Evolutionary conservation across 2,797 vertebrate genomes (phyloP).

Genomic region (Rhynchonycteris naso): DNA sequence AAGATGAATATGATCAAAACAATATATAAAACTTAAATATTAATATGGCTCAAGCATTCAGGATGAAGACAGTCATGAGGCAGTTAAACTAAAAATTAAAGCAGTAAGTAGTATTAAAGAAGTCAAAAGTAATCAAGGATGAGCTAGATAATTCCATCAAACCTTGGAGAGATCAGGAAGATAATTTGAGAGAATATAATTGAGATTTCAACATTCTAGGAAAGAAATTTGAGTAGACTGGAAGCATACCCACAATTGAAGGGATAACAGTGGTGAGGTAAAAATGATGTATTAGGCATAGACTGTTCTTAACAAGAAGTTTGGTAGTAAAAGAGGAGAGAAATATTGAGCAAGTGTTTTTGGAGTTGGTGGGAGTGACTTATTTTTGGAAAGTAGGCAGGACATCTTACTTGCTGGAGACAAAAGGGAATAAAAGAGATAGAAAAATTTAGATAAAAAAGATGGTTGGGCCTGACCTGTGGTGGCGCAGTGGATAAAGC

Average conservation of each 20-base stretch:
- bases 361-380: background rate
- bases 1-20: background rate
- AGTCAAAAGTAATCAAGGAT: constrained; percentile 15
- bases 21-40: background rate
- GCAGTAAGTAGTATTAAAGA: background rate
- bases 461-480: background rate
- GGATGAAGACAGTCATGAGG: background rate
- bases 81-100: background rate
- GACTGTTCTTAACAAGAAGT: background rate
- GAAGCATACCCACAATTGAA: constrained; percentile 17
- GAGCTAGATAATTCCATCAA: constrained; percentile 18
- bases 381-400: constrained; percentile 34
- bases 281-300: background rate
- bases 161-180: background rate
- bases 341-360: background rate
- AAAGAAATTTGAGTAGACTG: constrained; percentile 39
- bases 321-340: background rate
- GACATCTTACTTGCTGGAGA: background rate
- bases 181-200: background rate
- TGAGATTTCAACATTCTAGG: constrained; percentile 25
- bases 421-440: background rate
- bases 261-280: background rate
- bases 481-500: no score
- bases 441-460: constrained; percentile 35
- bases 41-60: background rate